Evolutionary conservation across 2,797 vertebrate genomes (phyloP), one percentile per base, ranked within the genome.

Genomic region (Cossypha heuglini): DNA sequence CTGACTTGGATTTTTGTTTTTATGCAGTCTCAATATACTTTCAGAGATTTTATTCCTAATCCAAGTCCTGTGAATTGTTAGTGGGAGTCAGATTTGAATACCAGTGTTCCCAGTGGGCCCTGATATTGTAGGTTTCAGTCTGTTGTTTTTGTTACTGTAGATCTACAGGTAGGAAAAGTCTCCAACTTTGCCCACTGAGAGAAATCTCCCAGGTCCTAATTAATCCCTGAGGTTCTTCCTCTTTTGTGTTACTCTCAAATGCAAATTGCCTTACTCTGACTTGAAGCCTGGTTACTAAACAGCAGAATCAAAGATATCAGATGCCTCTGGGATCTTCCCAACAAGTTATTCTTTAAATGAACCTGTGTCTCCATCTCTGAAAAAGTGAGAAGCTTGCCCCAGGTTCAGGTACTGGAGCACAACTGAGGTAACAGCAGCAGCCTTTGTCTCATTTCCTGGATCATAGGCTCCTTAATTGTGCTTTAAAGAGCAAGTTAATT

Each of bases 1-100:
- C 86, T 92, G 73, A 86, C 49, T 49, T 90, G 88, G 57, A 93
- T 93, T 93, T 93, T 88, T 90, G 10, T 52, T 64, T 88, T 88
- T 24, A 33, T 73, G 59, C 57, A 73, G 48, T 73, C 22, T 90
- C n/a, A 61, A 5, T 61, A 4, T 71, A 40, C 8, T 75, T 75
- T 14, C 33, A 79, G 54, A 81, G 73, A 24, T 71, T 33, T 43
- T 26, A 11, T 78, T 84, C 21, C 37, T 77, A 38, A 25, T 74
- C 26, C 57, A 76, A n/a, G 20, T 25, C 9, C 51, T 90, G 40
- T 33, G 17, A 11, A 2, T 69, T 69, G 31, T 58, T 76, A 33
- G 40, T 42, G 25, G 40, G 25, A 63, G 37, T 12, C 64, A 45
- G 18, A 67, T 84, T 76, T 80, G 55, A 57, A 64, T 31, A 29